Percentiles rank a stretch among this genome's conserved stretches.
These are phyloP conservation scores for Tortrix viridana DNA, from an alignment of 2,888 invertebrate species.

Conservation along the genomic window DNA sequence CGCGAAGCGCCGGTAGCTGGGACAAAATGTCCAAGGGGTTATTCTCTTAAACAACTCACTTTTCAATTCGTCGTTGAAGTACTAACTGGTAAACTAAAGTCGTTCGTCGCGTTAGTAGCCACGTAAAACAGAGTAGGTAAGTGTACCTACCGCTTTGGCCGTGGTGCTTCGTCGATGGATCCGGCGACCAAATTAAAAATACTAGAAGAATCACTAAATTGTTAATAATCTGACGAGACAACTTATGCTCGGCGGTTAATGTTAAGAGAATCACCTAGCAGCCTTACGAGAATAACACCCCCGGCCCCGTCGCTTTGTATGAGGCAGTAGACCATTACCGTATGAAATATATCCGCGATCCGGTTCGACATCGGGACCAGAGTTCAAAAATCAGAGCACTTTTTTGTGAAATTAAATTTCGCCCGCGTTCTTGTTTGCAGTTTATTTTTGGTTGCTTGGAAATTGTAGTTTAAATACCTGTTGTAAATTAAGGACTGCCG, in stretches of 20 bases:
- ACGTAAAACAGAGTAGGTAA: no score
- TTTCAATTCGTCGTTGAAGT: no score
- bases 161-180: no score
- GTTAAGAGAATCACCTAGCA: no score
- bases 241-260: no score
- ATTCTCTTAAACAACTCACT: no score
- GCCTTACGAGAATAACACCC: neutral
- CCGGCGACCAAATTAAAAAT: no score
- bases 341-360: conserved; percentile 32
- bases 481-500: conserved; percentile 7
- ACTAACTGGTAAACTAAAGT: no score
- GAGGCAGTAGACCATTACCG: conserved; percentile 28
- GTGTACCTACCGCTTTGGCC: no score
- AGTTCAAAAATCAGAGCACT: conserved; percentile 38
- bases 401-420: conserved; percentile 25
- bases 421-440: conserved; percentile 20
- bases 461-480: conserved; percentile 2
- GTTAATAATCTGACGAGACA: no score
- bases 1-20: conserved; percentile 33
- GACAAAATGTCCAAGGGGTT: conserved; percentile 11
- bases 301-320: conserved; percentile 29
- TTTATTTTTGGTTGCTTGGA: conserved; percentile 20
- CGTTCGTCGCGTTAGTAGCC: no score
- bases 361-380: conserved; percentile 24
- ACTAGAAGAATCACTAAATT: no score